Evolutionary conservation across 1,140 invertebrate species (phyloP).

Genomic region (Lasaia peninsularis): DNA sequence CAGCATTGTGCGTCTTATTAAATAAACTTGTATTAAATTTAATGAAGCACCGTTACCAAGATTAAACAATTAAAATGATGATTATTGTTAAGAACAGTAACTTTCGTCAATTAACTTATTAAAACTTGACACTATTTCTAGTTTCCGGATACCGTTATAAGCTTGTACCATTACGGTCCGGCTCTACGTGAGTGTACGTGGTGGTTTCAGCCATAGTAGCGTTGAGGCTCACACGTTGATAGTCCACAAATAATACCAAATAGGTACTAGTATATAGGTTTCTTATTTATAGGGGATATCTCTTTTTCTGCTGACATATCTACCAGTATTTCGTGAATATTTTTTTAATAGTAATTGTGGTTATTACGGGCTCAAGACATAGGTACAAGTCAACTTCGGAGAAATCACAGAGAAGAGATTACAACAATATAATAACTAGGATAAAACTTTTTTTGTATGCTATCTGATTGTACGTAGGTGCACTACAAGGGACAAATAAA

Average conservation of each 20-base stretch:
- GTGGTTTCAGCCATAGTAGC: too few species aligned
- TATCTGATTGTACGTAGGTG: too few species aligned
- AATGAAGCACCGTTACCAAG: too few species aligned
- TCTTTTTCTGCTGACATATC: not conserved
- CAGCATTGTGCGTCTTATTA: too few species aligned
- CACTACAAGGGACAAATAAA: too few species aligned
- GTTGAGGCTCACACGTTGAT: constrained; percentile 39
- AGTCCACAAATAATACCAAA: constrained; percentile 35
- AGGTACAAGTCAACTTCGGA: not conserved
- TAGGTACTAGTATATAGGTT: constrained; percentile 21
- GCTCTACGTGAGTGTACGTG: constrained; percentile 25
- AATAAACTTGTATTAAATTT: too few species aligned
- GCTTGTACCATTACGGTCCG: not conserved
- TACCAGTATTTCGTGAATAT: not conserved
- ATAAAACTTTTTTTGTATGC: too few species aligned
- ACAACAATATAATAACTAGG: too few species aligned
- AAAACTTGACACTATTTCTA: constrained; percentile 6
- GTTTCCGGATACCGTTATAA: not conserved
- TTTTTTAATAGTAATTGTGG: not conserved
- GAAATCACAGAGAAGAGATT: too few species aligned
- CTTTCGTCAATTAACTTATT: not conserved
- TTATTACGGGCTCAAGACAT: too few species aligned
- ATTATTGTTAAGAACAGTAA: not conserved
- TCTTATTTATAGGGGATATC: not conserved
- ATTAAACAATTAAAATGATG: not conserved